Evolutionary conservation across 2,888 invertebrate species (phyloP), one percentile per base, ranked within the genome.

Genomic region (Orgyia antiqua): DNA sequence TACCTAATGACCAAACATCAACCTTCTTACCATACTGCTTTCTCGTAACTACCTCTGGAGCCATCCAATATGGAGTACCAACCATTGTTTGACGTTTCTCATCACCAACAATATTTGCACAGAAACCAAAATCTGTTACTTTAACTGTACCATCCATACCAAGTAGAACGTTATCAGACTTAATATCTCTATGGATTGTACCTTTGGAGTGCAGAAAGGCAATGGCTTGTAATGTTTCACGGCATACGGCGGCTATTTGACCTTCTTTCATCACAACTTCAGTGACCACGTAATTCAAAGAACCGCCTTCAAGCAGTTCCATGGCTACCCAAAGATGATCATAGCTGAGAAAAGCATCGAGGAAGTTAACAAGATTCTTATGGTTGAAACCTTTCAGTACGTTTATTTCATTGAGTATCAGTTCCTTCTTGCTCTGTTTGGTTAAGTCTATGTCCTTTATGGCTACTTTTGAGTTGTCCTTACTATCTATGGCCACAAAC

Each of bases 41-140:
- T 42, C 97, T 88, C 0, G 95, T 95, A 0, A 96, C 95, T 0
- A 96, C 95, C 74, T 97, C 97, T 0, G 98, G 98, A 0, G 98
- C 97, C 98, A 98, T 98, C 98, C 97, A 97, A 62, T 97, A 98
- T 0, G 97, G 97, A 0, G 98, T 98, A n/a, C 98, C 97, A 0
- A 97, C 97, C 95, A 98, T 96, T 0, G 98, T 98, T 66, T 95
- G 95, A n/a, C 97, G 87, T 69, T 98, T 98, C 60, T 97, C 95
- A 52, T 97, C 97, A 0, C 95, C 96, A 23, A 94, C 92, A 31
- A 99, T 94, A 68, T 98, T 98, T 2, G 98, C 99, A 79, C 98
- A 99, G 80, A 99, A 99, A 5, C 99, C 99, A 77, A 99, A 99
- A 78, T 99, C 98, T 0, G 96, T 96, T 0, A 96, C 94, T 87